These are phyloP conservation scores for cat (Felis catus) DNA, from an alignment of 2,113 vertebrate genomes.

Conservation along the genomic window DNA sequence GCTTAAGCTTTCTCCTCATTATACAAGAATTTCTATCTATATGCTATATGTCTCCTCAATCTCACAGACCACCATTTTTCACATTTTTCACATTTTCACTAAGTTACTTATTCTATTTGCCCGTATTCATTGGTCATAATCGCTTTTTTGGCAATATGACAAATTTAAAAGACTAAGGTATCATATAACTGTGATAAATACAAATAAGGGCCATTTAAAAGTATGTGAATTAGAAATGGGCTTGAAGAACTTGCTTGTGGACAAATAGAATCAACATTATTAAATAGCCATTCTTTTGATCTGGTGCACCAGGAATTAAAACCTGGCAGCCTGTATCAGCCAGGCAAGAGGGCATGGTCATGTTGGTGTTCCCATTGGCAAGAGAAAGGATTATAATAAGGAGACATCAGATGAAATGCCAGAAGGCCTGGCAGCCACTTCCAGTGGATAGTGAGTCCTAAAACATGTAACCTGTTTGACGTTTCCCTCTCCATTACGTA, in stretches of 20 bases:
- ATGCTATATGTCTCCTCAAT: not conserved
- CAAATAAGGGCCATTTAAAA: not conserved
- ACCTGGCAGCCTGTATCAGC: not conserved
- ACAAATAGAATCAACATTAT: not conserved
- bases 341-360: too few species aligned
- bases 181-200: not conserved
- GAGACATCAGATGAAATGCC: not conserved
- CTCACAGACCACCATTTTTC: not conserved
- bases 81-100: not conserved
- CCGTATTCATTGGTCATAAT: not conserved
- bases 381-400: not conserved
- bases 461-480: not conserved
- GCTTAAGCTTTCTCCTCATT: not conserved
- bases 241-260: not conserved
- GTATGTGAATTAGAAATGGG: not conserved
- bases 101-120: not conserved
- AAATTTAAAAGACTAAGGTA: not conserved
- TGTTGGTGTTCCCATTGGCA: not conserved
- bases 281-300: not conserved
- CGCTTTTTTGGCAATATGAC: not conserved
- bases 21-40: not conserved
- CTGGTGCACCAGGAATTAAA: not conserved
- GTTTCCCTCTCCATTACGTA: not conserved
- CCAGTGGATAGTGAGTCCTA: not conserved
- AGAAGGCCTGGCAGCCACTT: not conserved